Evolutionary conservation across 2,888 invertebrate species (phyloP).

Genomic region (Polymixis flavicincta): DNA sequence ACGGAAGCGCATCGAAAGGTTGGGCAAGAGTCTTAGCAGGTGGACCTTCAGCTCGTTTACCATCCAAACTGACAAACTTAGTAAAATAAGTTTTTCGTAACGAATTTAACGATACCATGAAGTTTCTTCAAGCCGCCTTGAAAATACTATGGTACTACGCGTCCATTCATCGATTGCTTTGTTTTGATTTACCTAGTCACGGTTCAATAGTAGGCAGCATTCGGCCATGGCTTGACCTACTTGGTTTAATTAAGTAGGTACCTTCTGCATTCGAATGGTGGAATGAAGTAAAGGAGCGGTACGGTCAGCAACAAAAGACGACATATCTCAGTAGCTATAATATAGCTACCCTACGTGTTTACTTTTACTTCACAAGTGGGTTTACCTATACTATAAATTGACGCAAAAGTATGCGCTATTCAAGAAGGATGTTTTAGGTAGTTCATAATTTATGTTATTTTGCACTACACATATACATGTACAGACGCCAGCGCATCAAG

Average conservation of each 20-base stretch:
- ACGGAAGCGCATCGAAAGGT: no score
- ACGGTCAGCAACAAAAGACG: constrained; percentile 5
- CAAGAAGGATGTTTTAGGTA: background rate
- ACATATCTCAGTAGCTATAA: no score
- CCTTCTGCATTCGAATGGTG: constrained; percentile 27
- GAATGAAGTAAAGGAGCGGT: constrained; percentile 5
- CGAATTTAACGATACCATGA: background rate
- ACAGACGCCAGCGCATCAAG: no score
- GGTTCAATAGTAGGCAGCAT: constrained; percentile 29
- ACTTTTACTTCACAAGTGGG: background rate
- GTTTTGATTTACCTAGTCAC: constrained; percentile 26
- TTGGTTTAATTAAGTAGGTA: constrained; percentile 9
- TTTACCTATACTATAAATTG: no score
- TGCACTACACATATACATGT: no score
- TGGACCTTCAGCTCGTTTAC: no score
- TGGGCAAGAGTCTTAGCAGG: no score
- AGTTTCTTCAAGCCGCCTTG: constrained; percentile 11
- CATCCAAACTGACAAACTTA: background rate
- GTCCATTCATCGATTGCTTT: constrained; percentile 39
- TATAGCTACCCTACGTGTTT: no score
- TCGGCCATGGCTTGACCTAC: constrained; percentile 32
- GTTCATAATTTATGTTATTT: background rate
- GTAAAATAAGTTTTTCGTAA: background rate
- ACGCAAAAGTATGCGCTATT: background rate
- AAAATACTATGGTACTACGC: constrained; percentile 3